Percentiles rank a stretch among this genome's conserved stretches.
Evolutionary conservation across 92 coral and sea anemone species (phyloP).

Genomic region (Phymanthus crucifer): DNA sequence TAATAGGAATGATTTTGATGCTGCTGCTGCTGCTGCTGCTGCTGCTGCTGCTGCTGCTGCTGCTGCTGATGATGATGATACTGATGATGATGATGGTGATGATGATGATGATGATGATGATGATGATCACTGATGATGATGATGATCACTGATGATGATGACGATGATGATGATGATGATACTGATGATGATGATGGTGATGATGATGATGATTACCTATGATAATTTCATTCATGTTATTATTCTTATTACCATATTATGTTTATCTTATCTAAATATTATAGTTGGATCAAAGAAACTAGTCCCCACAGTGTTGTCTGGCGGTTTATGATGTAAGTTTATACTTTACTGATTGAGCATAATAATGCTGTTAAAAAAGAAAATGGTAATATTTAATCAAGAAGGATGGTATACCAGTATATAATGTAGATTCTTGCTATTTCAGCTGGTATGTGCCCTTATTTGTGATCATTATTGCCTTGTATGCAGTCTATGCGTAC

Average conservation of each 20-base stretch:
- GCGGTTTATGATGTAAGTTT: constrained; percentile 96
- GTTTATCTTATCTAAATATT: background rate
- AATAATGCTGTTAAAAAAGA: no score
- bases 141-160: background rate
- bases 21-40: background rate
- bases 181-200: background rate
- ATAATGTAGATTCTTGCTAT: background rate
- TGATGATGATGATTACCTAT: background rate
- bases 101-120: background rate
- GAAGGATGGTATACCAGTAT: no score
- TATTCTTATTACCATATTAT: no score
- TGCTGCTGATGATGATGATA: background rate
- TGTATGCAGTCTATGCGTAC: constrained; percentile 78
- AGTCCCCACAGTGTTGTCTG: constrained; percentile 75
- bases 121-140: background rate
- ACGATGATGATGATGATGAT: background rate
- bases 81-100: background rate
- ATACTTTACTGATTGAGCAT: no score
- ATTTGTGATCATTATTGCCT: constrained; percentile 69
- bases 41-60: background rate
- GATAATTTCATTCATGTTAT: no score
- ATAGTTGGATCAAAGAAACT: constrained; percentile 80
- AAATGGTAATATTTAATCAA: no score
- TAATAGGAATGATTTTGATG: background rate
- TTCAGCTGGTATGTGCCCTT: constrained; percentile 87